phyloP scores from a whole-genome alignment of 2,113 vertebrate species.

The Melanotaenia duboulayi region DNA sequence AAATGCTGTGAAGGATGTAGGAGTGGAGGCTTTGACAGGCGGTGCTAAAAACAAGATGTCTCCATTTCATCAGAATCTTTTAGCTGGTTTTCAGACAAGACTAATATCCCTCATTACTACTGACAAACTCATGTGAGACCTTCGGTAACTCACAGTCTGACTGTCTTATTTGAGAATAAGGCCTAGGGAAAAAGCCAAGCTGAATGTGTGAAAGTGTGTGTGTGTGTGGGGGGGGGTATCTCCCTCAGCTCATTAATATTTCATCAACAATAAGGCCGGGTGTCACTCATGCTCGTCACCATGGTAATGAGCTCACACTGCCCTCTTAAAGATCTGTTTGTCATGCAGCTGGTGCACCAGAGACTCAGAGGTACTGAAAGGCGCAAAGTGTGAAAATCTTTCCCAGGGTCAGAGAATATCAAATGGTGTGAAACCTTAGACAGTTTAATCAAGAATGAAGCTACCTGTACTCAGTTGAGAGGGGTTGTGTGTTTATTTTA shows the following conservation, averaged over 20 bases:
- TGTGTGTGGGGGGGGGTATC: conserved; percentile 22
- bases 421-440: conserved; percentile 6
- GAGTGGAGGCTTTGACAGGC: conserved; percentile 50
- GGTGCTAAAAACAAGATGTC: conserved; percentile 31
- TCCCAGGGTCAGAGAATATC: conserved; percentile 64
- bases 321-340: conserved; percentile 67
- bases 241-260: conserved; percentile 70
- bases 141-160: conserved; percentile 38
- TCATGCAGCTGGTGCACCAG: conserved; percentile 57
- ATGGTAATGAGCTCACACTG: conserved; percentile 58
- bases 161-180: conserved; percentile 32
- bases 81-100: conserved; percentile 35
- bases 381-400: conserved; percentile 51
- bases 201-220: conserved; percentile 32
- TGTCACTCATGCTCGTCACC: conserved; percentile 69
- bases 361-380: conserved; percentile 52
- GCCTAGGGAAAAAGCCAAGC: conserved; percentile 35
- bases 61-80: conserved; percentile 61
- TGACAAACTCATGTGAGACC: conserved; percentile 53
- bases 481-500: not conserved
- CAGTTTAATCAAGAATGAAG: not conserved
- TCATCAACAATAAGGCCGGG: conserved; percentile 62
- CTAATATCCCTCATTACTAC: conserved; percentile 58
- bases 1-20: conserved; percentile 32
- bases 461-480: conserved; percentile 4